A percentile compares a stretch with the other conserved stretches of the same genome.
These are phyloP conservation scores for Pterostichus niger DNA, from an alignment of 2,888 invertebrate species.

Conservation along the genomic window DNA sequence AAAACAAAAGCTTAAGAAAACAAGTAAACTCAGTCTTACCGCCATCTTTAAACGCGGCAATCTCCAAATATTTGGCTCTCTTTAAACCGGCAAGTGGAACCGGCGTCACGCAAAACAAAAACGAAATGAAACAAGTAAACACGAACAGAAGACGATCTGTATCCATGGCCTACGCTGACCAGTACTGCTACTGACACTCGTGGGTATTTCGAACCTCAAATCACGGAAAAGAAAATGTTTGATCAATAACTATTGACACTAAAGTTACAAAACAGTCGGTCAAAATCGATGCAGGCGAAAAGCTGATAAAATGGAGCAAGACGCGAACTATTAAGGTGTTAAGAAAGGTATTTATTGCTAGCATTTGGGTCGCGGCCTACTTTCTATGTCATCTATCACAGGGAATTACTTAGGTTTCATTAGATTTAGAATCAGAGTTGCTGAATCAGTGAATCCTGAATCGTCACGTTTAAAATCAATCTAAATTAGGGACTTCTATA, in stretches of 20 bases:
- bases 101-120: constrained; percentile 37
- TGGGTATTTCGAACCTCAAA: constrained; percentile 7
- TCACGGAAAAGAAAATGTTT: constrained; percentile 28
- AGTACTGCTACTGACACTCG: constrained; percentile 3
- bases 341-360: neutral
- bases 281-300: constrained; percentile 17
- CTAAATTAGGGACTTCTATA: neutral
- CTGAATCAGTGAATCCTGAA: neutral
- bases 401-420: constrained; percentile 25
- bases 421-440: neutral
- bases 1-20: constrained; percentile 5
- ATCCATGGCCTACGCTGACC: constrained; percentile 46
- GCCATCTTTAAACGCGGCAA: constrained; percentile 26
- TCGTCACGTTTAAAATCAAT: neutral
- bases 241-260: constrained; percentile 44
- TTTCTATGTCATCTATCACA: constrained; percentile 42
- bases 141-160: constrained; percentile 36
- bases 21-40: constrained; percentile 36
- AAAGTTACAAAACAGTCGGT: neutral
- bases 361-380: constrained; percentile 15
- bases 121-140: constrained; percentile 28
- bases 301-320: constrained; percentile 1
- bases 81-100: constrained; percentile 32
- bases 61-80: constrained; percentile 26
- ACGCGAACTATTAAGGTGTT: constrained; percentile 22